Evolutionary conservation across 2,113 vertebrate genomes (phyloP).

Genomic region (Romanogobio albipinnatus): DNA sequence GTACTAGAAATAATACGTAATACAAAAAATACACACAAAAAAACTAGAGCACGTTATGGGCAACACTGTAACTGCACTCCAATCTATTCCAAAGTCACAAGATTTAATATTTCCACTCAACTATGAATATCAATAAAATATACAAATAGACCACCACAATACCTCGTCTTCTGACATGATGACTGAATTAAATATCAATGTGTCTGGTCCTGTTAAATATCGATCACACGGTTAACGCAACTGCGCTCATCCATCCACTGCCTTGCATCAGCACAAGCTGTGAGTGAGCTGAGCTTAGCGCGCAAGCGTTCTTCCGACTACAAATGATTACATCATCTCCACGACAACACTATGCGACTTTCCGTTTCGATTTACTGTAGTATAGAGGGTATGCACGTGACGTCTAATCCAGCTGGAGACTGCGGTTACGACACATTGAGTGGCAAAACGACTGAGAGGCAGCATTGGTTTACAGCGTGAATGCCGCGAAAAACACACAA

Average conservation of each 20-base stretch:
- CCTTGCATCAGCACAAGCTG: conserved; percentile 76
- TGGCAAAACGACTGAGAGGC: too few species aligned
- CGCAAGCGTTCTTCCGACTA: conserved; percentile 64
- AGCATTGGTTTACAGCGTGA: too few species aligned
- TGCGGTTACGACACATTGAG: too few species aligned
- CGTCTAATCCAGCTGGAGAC: too few species aligned
- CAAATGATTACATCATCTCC: conserved; percentile 30
- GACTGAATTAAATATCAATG: conserved; percentile 14
- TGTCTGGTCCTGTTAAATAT: neutral
- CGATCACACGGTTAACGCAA: conserved; percentile 28
- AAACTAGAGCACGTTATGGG: neutral
- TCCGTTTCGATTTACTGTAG: neutral
- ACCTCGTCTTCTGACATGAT: conserved; percentile 83
- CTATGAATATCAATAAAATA: neutral
- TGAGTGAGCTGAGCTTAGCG: neutral
- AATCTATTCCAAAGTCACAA: neutral
- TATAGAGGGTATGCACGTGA: too few species aligned
- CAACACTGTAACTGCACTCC: neutral
- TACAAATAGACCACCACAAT: neutral
- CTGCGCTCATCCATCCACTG: conserved; percentile 41
- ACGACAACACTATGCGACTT: conserved; percentile 28
- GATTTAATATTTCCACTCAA: neutral
- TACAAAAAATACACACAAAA: neutral
- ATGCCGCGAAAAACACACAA: too few species aligned
- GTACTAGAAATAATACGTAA: neutral